Base-by-base conservation (phyloP, 2,888 invertebrate genomes). In the Luperina testacea region DNA sequence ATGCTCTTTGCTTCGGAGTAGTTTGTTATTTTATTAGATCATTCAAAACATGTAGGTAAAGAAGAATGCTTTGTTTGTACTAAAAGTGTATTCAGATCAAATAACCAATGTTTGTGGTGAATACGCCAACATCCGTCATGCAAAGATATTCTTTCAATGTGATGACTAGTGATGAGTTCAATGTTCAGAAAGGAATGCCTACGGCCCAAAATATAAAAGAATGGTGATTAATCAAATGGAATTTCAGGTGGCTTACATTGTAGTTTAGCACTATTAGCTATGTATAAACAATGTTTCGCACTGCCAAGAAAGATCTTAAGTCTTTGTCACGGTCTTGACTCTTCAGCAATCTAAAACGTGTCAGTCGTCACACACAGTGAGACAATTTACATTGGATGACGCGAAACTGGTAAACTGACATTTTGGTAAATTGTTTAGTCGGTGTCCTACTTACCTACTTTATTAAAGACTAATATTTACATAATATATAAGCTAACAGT, bases 301-400 rank as follows among this genome's bases (percentile, higher is more conserved):
- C 27, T 70, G 70, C 84, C 83, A 82, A 82, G 69, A 82, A 73
- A 73, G 59, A 65, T 73, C 38, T 61, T 20, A 64, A 81, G 70
- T 77, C 48, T 78, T 77, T 32, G 53, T 72, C 61, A 78, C 53
- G 83, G 72, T 70, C 69, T 82, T 65, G 38, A 70, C 38, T 83
- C 53, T 17, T 59, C n/a, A 78, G 69, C 51, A 61, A 83, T 78
- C 27, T 70, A 17, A 64, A 80, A 78, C 27, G 63, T 78, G 78
- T 65, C 51, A 48, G 45, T 3, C 53, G 69, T 32, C 59, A 78
- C 27, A 48, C 15, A 64, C 63, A 59, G 57, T 27, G 27, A 32
- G 17, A 72, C 11, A 72, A 77, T 77, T 72, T 72, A 51, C 20
- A 68, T 71, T 9, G 15, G 32, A 17, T 68, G 27, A 61, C 38